Evolutionary conservation across 2,888 invertebrate species (phyloP).

Genomic region (Bellardia pandia): DNA sequence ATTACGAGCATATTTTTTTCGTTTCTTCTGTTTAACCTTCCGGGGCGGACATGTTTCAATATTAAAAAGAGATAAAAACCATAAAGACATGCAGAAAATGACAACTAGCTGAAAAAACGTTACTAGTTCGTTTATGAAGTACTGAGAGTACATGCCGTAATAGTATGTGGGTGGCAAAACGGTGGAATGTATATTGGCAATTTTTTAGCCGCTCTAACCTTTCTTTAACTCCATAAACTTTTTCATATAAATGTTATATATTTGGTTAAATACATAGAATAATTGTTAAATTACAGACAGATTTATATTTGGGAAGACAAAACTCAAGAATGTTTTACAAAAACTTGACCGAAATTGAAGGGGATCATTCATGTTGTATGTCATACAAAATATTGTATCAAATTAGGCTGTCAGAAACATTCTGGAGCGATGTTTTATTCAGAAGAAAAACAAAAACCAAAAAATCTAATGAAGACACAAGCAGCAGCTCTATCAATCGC

Average conservation of each 20-base stretch:
- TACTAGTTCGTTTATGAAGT: constrained; percentile 5
- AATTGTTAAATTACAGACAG: constrained; percentile 15
- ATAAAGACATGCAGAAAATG: constrained; percentile 58
- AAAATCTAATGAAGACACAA: too few species aligned
- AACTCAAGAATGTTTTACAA: not conserved
- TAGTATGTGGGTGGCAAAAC: constrained; percentile 22
- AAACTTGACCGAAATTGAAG: too few species aligned
- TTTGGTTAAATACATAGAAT: constrained; percentile 25
- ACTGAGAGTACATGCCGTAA: not conserved
- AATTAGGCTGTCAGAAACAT: too few species aligned
- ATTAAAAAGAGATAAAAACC: constrained; percentile 69
- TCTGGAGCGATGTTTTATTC: too few species aligned
- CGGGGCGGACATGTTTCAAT: constrained; percentile 75
- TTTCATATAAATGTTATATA: constrained; percentile 42
- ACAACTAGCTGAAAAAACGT: constrained; percentile 58
- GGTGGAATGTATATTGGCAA: constrained; percentile 50
- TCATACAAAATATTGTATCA: too few species aligned
- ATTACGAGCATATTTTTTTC: constrained; percentile 57
- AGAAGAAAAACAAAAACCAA: too few species aligned
- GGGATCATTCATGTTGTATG: too few species aligned
- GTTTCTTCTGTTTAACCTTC: constrained; percentile 75
- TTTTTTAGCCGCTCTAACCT: constrained; percentile 19
- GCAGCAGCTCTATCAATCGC: too few species aligned
- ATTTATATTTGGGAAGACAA: not conserved
- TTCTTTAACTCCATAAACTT: constrained; percentile 26